These are phyloP conservation scores for Orthosia gracilis DNA, from an alignment of 2,888 invertebrate genomes.

Conservation along the genomic window DNA sequence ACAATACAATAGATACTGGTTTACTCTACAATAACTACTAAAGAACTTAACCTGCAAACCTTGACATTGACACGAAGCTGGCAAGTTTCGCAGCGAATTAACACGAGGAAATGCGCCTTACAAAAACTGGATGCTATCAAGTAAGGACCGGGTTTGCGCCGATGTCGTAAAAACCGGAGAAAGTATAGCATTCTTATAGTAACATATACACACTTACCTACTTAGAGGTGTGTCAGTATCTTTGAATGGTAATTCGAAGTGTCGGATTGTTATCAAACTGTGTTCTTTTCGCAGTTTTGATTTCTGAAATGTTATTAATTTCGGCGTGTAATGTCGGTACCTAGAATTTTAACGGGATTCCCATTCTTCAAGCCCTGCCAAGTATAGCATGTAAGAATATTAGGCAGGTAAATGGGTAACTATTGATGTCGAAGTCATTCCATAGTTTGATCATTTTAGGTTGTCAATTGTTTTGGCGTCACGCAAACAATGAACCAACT, in stretches of 20 bases:
- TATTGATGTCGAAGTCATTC: background rate
- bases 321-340: slow-evolving; percentile 13
- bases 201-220: slow-evolving; percentile 27
- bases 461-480: slow-evolving; percentile 22
- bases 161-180: slow-evolving; percentile 56
- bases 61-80: slow-evolving; percentile 57
- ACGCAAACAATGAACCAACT: background rate
- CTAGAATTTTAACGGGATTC: slow-evolving; percentile 21
- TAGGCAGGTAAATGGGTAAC: slow-evolving; percentile 25
- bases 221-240: slow-evolving; percentile 4
- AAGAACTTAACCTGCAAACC: slow-evolving; percentile 52
- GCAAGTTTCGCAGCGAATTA: slow-evolving; percentile 36
- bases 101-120: slow-evolving; percentile 45
- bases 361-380: slow-evolving; percentile 2
- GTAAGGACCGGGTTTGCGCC: slow-evolving; percentile 49
- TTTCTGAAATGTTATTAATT: slow-evolving; percentile 20
- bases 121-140: slow-evolving; percentile 50
- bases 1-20: slow-evolving; percentile 29
- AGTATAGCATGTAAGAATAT: slow-evolving; percentile 34
- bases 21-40: slow-evolving; percentile 24
- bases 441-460: background rate
- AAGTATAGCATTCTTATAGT: slow-evolving; percentile 56
- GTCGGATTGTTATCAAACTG: slow-evolving; percentile 23
- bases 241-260: slow-evolving; percentile 10
- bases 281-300: slow-evolving; percentile 21